These are phyloP conservation scores for Agonopterix arenella DNA, from an alignment of 2,888 invertebrate species.

Conservation along the genomic window DNA sequence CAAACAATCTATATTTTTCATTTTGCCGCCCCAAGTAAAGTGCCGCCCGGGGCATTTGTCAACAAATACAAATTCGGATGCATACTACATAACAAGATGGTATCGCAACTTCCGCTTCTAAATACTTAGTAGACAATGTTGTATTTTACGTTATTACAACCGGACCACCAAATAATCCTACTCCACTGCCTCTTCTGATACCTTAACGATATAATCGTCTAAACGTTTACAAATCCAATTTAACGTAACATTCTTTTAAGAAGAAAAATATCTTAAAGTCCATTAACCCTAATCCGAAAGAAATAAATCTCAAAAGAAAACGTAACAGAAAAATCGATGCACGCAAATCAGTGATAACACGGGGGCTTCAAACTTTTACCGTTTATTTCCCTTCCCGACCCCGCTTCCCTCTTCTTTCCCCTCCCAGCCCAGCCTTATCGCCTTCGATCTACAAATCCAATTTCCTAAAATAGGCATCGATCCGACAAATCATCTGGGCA, in stretches of 20 bases:
- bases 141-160: no score
- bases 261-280: background rate
- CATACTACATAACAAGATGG: no score
- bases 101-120: no score
- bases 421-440: constrained; percentile 50
- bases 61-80: no score
- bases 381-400: constrained; percentile 33
- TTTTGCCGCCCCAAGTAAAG: no score
- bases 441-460: constrained; percentile 76
- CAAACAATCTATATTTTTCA: no score
- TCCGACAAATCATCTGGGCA: constrained; percentile 75
- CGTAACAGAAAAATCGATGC: constrained; percentile 53
- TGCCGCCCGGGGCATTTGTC: no score
- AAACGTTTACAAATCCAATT: no score
- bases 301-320: constrained; percentile 41
- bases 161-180: no score
- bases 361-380: constrained; percentile 56
- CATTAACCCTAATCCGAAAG: constrained; percentile 13
- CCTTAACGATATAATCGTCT: no score
- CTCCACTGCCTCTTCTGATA: no score
- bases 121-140: no score
- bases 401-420: constrained; percentile 19
- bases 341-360: constrained; percentile 72
- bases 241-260: background rate
- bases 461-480: constrained; percentile 76